Percentiles rank a stretch among this genome's conserved stretches.
These are phyloP conservation scores for Pycnomerus fuliginosus DNA, from an alignment of 2,888 invertebrate genomes.

Conservation along the genomic window DNA sequence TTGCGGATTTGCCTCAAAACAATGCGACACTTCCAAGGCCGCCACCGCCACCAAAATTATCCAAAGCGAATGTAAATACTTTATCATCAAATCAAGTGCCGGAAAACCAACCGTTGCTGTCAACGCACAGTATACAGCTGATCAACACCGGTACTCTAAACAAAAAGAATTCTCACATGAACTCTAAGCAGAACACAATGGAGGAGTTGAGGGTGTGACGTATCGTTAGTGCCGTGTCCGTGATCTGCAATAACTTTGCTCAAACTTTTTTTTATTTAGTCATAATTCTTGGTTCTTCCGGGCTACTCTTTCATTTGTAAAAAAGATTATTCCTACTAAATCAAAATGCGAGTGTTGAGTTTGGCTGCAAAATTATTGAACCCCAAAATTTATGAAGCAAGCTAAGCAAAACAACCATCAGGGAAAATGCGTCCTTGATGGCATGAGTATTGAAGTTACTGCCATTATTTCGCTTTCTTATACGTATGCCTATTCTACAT, in stretches of 20 bases:
- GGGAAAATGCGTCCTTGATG: too few relatives aligned
- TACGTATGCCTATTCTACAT: too few relatives aligned
- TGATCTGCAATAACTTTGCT: slow-evolving; percentile 40
- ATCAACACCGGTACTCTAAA: slow-evolving; percentile 76
- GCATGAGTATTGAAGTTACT: too few relatives aligned
- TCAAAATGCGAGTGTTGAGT: too few relatives aligned
- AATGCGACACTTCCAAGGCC: slow-evolving; percentile 72
- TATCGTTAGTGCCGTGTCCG: slow-evolving; percentile 29
- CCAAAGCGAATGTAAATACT: slow-evolving; percentile 61
- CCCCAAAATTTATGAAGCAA: too few relatives aligned
- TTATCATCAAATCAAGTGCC: slow-evolving; percentile 59
- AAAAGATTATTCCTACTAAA: too few relatives aligned
- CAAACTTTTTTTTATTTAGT: slow-evolving; percentile 33
- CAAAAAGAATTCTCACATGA: slow-evolving; percentile 70
- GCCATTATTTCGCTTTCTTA: too few relatives aligned
- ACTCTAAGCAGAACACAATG: slow-evolving; percentile 65
- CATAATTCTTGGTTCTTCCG: too few relatives aligned
- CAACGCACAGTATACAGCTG: slow-evolving; percentile 76
- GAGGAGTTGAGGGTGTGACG: slow-evolving; percentile 86
- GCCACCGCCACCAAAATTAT: slow-evolving; percentile 64
- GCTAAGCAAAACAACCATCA: too few relatives aligned
- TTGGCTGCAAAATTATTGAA: too few relatives aligned
- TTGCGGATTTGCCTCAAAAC: slow-evolving; percentile 75
- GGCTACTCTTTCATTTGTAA: too few relatives aligned
- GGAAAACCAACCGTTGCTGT: slow-evolving; percentile 69